Conservation (phyloP, 2,113 vertebrate species). For the Petaurus breviceps region DNA sequence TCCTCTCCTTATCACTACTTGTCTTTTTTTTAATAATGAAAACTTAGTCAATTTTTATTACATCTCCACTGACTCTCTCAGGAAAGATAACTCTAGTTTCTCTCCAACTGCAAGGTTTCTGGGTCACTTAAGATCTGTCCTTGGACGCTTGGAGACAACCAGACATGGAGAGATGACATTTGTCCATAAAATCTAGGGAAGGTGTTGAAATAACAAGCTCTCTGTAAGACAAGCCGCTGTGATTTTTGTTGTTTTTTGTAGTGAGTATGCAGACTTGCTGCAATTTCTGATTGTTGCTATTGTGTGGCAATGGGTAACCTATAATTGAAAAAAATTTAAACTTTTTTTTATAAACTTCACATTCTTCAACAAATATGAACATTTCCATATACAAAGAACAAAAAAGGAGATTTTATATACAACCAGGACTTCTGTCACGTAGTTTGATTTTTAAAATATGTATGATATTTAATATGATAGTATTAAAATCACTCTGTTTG, state of each 20-base stretch:
- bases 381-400: neutral
- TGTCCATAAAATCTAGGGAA: conserved; percentile 32
- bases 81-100: conserved; percentile 52
- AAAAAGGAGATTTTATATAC: neutral
- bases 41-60: conserved; percentile 3
- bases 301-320: neutral
- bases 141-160: conserved; percentile 24
- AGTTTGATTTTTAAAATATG: neutral
- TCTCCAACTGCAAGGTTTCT: conserved; percentile 41
- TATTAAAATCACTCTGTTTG: neutral
- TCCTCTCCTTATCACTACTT: neutral
- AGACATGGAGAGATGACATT: conserved; percentile 18
- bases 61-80: conserved; percentile 35
- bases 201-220: conserved; percentile 10
- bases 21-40: conserved; percentile 49
- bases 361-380: neutral
- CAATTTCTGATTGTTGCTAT: neutral
- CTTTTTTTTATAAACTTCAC: neutral
- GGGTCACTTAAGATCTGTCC: conserved; percentile 16
- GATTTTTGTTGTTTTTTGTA: conserved; percentile 28
- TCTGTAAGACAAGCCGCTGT: neutral
- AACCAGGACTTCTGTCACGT: neutral
- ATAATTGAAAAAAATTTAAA: neutral
- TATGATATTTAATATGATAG: neutral
- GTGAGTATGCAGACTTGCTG: conserved; percentile 25